phyloP scores from a whole-genome alignment of 2,888 invertebrate species.

The Drosophila cognata region DNA sequence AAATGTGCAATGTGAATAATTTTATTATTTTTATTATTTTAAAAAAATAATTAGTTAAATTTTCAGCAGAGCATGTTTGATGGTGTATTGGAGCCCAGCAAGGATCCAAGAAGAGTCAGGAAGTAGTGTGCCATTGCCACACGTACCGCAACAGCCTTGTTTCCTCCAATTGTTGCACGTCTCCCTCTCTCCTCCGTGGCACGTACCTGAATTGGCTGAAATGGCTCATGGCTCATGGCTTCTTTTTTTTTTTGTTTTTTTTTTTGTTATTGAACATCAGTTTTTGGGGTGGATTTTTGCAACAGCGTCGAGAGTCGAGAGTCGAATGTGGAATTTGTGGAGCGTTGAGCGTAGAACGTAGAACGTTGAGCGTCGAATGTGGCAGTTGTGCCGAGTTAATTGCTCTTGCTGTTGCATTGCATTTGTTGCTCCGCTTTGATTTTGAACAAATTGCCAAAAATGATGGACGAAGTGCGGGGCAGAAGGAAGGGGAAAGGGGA shows the following conservation, averaged over 20 bases:
- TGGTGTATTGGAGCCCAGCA: conserved; percentile 39
- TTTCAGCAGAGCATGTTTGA: conserved; percentile 1
- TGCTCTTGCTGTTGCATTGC: conserved; percentile 79
- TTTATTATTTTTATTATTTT: background rate
- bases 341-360: conserved; percentile 43
- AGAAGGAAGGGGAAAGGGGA: conserved; percentile 23
- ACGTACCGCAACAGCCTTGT: conserved; percentile 41
- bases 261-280: conserved; percentile 62
- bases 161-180: conserved; percentile 70
- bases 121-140: conserved; percentile 72
- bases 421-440: conserved; percentile 77
- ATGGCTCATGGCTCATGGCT: conserved; percentile 79
- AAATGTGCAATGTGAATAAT: background rate
- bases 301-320: conserved; percentile 46
- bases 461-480: conserved; percentile 33
- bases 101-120: conserved; percentile 73
- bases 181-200: conserved; percentile 60
- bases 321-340: conserved; percentile 66
- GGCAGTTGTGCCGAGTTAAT: conserved; percentile 78
- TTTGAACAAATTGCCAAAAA: conserved; percentile 76
- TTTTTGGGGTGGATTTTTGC: conserved; percentile 75
- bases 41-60: background rate
- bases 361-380: conserved; percentile 45
- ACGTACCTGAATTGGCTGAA: conserved; percentile 61
- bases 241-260: conserved; percentile 12